Evolutionary conservation across 2,888 invertebrate genomes (phyloP), one percentile per base, ranked within the genome.

Genomic region (Ethmia dodecea): DNA sequence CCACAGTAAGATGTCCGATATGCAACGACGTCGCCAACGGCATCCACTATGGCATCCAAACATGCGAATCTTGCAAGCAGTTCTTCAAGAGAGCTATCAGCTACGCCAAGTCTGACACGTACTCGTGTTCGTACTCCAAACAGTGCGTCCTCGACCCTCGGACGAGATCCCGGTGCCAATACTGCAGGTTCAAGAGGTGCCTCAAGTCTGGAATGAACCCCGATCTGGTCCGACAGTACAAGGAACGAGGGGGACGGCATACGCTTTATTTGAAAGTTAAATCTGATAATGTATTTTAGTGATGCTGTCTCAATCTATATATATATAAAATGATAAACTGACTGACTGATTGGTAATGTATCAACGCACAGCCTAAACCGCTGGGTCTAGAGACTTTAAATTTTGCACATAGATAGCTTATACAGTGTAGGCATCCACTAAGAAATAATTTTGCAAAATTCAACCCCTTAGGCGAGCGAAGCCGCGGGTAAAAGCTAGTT

Each of bases 1-100:
- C n/a, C n/a, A 4, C 35, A 31, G 36, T 2, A 3, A 5, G 5
- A 1, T 72, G 72, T 32, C 70, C 64, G 0, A 41, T 73, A 1
- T 73, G 73, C 28, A 42, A 50, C 0, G 72, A 73, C 39, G 5
- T 15, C 0, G 39, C 49, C 1, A 61, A 45, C 37, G 72, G 73
- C 0, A 35, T 59, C 2, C 71, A 73, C 37, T 73, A 73, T 38
- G 73, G 73, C 0, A 36, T 60, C 5, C 31, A 33, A 25, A 61
- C 65, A 0, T 73, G 73, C 20, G 73, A 70, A 13, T 68, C 73
- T 2, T 73, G 73, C 53, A 71, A 66, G 30, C 52, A 55, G 0
- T 73, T 73, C 47, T 73, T 73, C 49, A 67, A 63, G 36, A 43
- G 72, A 24, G 37, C 57, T 9, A 43, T 67, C n/a, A 30, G 34